Base-by-base conservation (phyloP, 2,888 invertebrate genomes). In the Parasteatoda lunata region DNA sequence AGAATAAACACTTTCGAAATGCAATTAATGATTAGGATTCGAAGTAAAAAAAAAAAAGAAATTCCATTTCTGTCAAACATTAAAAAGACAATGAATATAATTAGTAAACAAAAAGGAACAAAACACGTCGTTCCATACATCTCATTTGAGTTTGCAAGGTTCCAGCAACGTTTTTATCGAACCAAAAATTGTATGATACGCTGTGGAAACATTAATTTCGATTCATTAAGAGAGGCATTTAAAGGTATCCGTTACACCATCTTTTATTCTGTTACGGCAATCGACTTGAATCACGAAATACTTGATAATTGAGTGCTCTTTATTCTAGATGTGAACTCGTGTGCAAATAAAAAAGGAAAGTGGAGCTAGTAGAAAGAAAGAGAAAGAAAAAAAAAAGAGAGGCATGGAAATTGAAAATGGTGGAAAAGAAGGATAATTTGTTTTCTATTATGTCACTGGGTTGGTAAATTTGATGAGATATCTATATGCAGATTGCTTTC, bases 281-380 rank as follows among this genome's bases (percentile, higher is more conserved):
- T 75, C 54, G 73, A n/a, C 13, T 11, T 45, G 59, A 11, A 54
- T 64, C 73, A 75, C 73, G 73, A 75, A 75, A 75, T 54, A 13
- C 54, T 30, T 75, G 59, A 45, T 75, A 64, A 54, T 47, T 75
- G 73, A 59, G 73, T 13, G n/a, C 59, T 59, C 59, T 59, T 59
- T 59, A 59, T 59, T 59, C 59, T 59, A 9, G 11, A n/a, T 13
- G 59, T 59, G 59, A 59, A 59, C 59, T 59, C 59, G n/a, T 59
- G 59, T 59, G 59, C 59, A 59, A 59, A 59, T 59, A 59, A 59
- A 59, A 59, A 59, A 59, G n/a, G 59, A 9, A 13, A 59, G 59
- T 59, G 9, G 9, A 9, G 59, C 59, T n/a, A 59, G 59, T 9
- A 59, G n/a, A 59, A 59, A 13, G 59, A n/a, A 59, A 59, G n/a